phyloP scores from a whole-genome alignment of 2,888 invertebrate genomes.

The Carpatolechia fugitivella region DNA sequence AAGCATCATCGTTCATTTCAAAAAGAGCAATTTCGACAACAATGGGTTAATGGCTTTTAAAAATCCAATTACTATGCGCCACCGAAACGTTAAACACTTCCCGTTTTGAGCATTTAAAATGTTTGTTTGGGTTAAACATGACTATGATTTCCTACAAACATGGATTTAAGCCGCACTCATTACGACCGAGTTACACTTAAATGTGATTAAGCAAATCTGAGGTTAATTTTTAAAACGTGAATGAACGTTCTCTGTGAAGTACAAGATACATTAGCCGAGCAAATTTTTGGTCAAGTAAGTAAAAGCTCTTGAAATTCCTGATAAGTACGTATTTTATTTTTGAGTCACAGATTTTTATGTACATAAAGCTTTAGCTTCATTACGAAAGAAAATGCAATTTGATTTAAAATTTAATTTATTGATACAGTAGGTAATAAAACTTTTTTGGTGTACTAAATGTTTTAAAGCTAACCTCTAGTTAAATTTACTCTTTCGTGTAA shows the following conservation, averaged over 20 bases:
- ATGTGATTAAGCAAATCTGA: no score
- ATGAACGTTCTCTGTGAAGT: no score
- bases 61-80: slow-evolving; percentile 6
- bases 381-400: no score
- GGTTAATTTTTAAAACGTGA: neutral
- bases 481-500: neutral
- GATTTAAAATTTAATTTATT: neutral
- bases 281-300: no score
- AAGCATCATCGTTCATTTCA: neutral
- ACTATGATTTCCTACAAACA: neutral
- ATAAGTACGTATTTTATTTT: no score
- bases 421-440: neutral
- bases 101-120: slow-evolving; percentile 8
- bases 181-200: neutral
- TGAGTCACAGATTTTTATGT: no score
- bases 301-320: no score
- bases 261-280: no score
- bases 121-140: slow-evolving; percentile 3
- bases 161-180: neutral
- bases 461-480: neutral
- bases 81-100: slow-evolving; percentile 8
- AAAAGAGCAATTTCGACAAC: slow-evolving; percentile 3
- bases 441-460: neutral
- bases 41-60: slow-evolving; percentile 6
- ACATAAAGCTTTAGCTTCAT: no score